Percentiles rank a stretch among this genome's conserved stretches.
Evolutionary conservation across 2,888 invertebrate genomes (phyloP).

Genomic region (Leptopilina myrica): DNA sequence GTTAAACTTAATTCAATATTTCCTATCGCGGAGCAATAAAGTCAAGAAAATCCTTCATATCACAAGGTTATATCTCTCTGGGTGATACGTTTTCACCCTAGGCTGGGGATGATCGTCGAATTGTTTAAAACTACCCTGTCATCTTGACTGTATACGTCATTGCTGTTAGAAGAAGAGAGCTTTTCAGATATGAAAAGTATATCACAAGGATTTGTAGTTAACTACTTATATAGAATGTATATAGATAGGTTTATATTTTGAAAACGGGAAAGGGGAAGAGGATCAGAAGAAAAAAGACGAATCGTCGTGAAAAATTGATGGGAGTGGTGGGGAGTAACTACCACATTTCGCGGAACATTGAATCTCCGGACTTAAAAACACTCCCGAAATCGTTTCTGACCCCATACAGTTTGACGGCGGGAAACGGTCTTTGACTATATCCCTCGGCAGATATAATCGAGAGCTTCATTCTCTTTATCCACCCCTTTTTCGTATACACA

Average conservation of each 20-base stretch:
- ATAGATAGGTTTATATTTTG: constrained; percentile 59
- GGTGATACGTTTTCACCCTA: constrained; percentile 49
- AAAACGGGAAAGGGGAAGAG: constrained; percentile 49
- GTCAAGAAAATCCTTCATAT: constrained; percentile 43
- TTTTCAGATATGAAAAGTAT: constrained; percentile 69
- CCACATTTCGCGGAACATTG: constrained; percentile 74
- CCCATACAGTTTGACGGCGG: constrained; percentile 46
- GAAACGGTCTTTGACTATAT: constrained; percentile 50
- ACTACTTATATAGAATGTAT: constrained; percentile 63
- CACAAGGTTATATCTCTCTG: constrained; percentile 42
- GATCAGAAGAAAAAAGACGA: constrained; percentile 42
- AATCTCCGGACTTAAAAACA: constrained; percentile 71
- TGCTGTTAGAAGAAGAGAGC: constrained; percentile 51
- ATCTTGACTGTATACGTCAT: constrained; percentile 45
- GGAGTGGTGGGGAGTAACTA: constrained; percentile 39
- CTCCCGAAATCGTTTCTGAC: constrained; percentile 57
- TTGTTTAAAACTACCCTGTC: constrained; percentile 63
- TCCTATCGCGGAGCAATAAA: constrained; percentile 34
- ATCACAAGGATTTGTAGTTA: constrained; percentile 68
- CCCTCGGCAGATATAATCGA: constrained; percentile 46
- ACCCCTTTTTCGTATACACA: constrained; percentile 32
- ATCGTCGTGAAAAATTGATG: not conserved
- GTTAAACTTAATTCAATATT: constrained; percentile 19
- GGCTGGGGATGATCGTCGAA: constrained; percentile 47
- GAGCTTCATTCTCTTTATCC: constrained; percentile 30